A percentile compares a stretch with the other conserved stretches of the same genome.
Conservation (phyloP, 2,888 invertebrate genomes). For the Cantharis nigra region DNA sequence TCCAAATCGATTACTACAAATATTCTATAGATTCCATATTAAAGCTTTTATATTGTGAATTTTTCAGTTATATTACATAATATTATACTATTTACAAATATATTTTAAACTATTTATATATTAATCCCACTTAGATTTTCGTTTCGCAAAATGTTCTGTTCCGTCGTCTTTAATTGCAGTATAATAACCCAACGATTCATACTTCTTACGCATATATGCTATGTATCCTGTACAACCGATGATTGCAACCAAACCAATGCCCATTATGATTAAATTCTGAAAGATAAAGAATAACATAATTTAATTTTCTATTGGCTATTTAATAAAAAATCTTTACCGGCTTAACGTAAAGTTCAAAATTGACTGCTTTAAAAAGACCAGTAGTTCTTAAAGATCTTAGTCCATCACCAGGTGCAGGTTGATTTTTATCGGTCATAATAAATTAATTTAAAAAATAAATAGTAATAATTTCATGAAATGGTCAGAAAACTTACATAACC, state of each 20-base stretch:
- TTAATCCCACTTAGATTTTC: slow-evolving; percentile 78
- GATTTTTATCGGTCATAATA: slow-evolving; percentile 17
- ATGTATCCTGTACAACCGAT: slow-evolving; percentile 78
- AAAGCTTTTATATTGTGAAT: background rate
- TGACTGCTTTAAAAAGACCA: slow-evolving; percentile 77
- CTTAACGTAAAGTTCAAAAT: slow-evolving; percentile 88
- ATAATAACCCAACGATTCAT: slow-evolving; percentile 80
- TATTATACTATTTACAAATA: background rate
- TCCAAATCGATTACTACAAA: no score
- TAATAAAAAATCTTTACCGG: slow-evolving; percentile 67
- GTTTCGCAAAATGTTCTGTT: slow-evolving; percentile 73
- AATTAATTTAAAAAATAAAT: background rate
- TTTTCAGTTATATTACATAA: background rate
- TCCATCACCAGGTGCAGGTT: slow-evolving; percentile 70
- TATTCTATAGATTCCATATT: no score
- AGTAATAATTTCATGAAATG: background rate
- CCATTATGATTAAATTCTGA: slow-evolving; percentile 87
- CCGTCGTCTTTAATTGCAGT: slow-evolving; percentile 80
- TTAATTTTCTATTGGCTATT: no score
- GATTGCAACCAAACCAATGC: slow-evolving; percentile 76
- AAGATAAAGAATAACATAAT: slow-evolving; percentile 46
- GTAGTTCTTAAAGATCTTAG: slow-evolving; percentile 75
- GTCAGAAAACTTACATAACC: background rate
- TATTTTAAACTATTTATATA: background rate
- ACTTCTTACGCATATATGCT: slow-evolving; percentile 81